Evolutionary conservation across 2,888 invertebrate species (phyloP).

Genomic region (Nyleta sp.): DNA sequence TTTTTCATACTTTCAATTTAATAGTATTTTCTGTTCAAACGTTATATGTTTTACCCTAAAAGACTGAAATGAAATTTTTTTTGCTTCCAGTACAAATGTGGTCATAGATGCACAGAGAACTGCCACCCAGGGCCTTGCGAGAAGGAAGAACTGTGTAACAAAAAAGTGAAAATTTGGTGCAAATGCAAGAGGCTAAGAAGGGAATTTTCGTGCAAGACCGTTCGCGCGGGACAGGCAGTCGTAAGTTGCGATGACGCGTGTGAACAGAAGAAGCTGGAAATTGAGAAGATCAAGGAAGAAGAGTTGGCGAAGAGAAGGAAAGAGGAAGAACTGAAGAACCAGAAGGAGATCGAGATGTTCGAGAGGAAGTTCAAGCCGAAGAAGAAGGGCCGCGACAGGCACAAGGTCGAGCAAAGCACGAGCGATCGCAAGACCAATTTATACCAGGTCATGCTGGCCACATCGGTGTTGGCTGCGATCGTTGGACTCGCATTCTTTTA

Average conservation of each 20-base stretch:
- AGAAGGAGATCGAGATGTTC: constrained; percentile 89
- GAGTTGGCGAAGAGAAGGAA: constrained; percentile 85
- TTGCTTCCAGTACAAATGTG: constrained; percentile 88
- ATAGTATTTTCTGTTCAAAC: too few species aligned
- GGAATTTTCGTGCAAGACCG: constrained; percentile 84
- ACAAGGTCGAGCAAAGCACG: constrained; percentile 48
- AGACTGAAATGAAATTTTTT: neutral
- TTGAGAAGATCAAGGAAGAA: constrained; percentile 84
- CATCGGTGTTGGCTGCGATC: neutral
- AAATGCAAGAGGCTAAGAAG: constrained; percentile 90
- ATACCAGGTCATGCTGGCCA: neutral
- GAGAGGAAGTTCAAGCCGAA: constrained; percentile 87
- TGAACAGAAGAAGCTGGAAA: constrained; percentile 84
- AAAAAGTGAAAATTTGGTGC: constrained; percentile 91
- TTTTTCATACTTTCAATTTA: too few species aligned
- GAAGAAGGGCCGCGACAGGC: constrained; percentile 74
- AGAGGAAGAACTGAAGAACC: constrained; percentile 87
- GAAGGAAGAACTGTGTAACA: constrained; percentile 93
- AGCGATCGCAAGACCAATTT: constrained; percentile 28
- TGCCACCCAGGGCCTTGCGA: constrained; percentile 94
- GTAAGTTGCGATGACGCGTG: constrained; percentile 88
- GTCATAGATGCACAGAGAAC: constrained; percentile 89
- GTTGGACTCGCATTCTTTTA: constrained; percentile 10
- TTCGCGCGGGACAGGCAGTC: constrained; percentile 81
- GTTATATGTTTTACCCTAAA: too few species aligned